Base-by-base conservation (phyloP, 2,888 invertebrate species). In the Sinohyriopsis cumingii region DNA sequence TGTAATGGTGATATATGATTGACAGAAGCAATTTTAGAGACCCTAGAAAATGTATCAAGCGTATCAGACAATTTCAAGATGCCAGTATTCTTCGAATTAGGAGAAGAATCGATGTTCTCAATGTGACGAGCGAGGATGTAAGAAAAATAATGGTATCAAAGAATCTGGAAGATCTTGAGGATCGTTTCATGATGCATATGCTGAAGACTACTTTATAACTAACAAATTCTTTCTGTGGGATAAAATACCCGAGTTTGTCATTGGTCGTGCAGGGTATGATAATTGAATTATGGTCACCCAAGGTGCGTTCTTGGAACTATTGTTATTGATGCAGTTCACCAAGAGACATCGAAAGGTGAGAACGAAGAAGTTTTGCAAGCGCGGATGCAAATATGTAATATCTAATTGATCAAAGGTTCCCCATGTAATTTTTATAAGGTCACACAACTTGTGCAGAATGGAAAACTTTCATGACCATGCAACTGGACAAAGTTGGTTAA, bases 281-380 rank as follows among this genome's bases (percentile, higher is more conserved):
- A 80, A 80, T 68, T 80, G 78, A 75, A 67, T 80, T 24, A 73
- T 78, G 71, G 65, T 5, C 75, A 78, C 56, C 77, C 80, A 53
- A 65, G 80, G 57, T 77, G 77, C 68, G 28, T 59, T 15, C 65
- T 74, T 5, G 74, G 78, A 45, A 66, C 75, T 6, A 77, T 69
- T 25, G 80, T 80, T 5, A 70, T 80, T 59, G 80, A 80, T 56
- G 75, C 75, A 5, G 65, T 80, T 56, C 80, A 80, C 59, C 80
- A 80, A 65, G 76, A 78, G 15, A 80, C 80, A 20, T 54, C 53
- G 1, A 72, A 72, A 59, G 80, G 77, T 19, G 78, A 78, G 7
- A 80, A 78, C 54, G 33, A 33, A 24, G 80, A 80, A 57, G 75
- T 6, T 71, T 75, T 56, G 68, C 63, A 54, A 73, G 73, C 25